phyloP scores from a whole-genome alignment of 2,797 vertebrate species.

The Sebastes baramenuke region DNA sequence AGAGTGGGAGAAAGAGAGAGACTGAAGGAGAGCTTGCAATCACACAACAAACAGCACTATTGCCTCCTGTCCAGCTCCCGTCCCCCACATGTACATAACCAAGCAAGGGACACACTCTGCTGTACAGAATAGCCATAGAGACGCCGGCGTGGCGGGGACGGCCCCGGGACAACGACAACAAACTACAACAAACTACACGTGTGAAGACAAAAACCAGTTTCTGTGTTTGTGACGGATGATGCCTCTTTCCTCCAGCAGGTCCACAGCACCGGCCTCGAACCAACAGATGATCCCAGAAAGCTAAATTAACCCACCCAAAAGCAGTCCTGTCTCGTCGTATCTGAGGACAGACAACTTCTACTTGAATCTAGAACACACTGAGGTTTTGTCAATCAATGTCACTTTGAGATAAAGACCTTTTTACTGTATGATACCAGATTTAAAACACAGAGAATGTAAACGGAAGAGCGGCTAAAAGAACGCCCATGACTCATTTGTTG shows the following conservation, averaged over 20 bases:
- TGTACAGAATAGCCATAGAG: conserved; percentile 91
- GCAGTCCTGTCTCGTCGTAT: conserved; percentile 7
- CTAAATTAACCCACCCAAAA: neutral
- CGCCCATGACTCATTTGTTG: neutral
- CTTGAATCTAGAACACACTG: conserved; percentile 47
- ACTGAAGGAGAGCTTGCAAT: conserved; percentile 83
- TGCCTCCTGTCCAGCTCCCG: conserved; percentile 79
- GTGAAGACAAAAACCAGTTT: conserved; percentile 44
- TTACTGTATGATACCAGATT: conserved; percentile 31
- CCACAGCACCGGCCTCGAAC: conserved; percentile 29
- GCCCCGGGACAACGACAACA: conserved; percentile 1
- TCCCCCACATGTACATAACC: conserved; percentile 91
- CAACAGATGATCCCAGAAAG: neutral
- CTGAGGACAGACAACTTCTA: conserved; percentile 24
- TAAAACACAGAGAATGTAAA: conserved; percentile 46
- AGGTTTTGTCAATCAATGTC: conserved; percentile 36
- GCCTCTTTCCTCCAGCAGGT: conserved; percentile 27
- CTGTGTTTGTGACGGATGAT: conserved; percentile 58
- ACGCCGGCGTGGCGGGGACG: conserved; percentile 71
- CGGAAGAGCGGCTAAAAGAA: conserved; percentile 30
- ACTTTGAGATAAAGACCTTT: conserved; percentile 40
- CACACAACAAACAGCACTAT: conserved; percentile 78
- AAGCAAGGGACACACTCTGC: conserved; percentile 80
- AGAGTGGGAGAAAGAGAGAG: conserved; percentile 54
- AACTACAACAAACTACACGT: conserved; percentile 20